Evolutionary conservation across 2,888 invertebrate genomes (phyloP).

Genomic region (Nycteola revayana): DNA sequence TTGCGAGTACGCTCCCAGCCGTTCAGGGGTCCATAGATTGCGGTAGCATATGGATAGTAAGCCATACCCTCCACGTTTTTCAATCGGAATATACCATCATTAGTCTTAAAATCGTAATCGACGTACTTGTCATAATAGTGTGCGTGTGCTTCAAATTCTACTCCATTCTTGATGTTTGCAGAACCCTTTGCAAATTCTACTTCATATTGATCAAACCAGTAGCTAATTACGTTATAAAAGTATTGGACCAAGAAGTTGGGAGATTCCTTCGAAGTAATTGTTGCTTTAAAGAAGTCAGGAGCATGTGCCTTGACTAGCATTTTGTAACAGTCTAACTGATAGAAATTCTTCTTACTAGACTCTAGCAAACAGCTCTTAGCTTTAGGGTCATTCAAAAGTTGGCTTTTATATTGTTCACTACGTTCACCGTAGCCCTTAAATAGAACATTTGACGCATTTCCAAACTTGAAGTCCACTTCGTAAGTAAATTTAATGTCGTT

Average conservation of each 20-base stretch:
- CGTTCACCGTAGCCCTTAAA: slow-evolving; percentile 70
- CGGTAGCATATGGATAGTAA: slow-evolving; percentile 10
- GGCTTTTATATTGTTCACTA: slow-evolving; percentile 70
- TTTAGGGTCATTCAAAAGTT: slow-evolving; percentile 62
- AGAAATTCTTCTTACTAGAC: slow-evolving; percentile 77
- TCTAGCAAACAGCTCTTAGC: slow-evolving; percentile 75
- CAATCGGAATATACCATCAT: slow-evolving; percentile 66
- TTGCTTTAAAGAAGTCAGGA: slow-evolving; percentile 72
- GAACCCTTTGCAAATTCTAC: no score
- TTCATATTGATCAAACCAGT: no score
- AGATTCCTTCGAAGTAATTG: slow-evolving; percentile 76
- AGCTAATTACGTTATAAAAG: no score
- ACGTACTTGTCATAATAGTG: slow-evolving; percentile 63
- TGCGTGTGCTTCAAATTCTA: slow-evolving; percentile 69
- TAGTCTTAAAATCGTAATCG: slow-evolving; percentile 68
- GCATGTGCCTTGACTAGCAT: slow-evolving; percentile 77
- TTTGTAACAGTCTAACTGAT: slow-evolving; percentile 81
- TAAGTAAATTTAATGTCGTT: slow-evolving; percentile 71
- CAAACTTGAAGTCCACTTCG: slow-evolving; percentile 74
- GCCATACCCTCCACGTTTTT: slow-evolving; percentile 26
- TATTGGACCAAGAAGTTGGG: no score
- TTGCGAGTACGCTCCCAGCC: slow-evolving; percentile 41
- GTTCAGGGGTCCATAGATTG: slow-evolving; percentile 63
- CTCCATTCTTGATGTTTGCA: slow-evolving; percentile 59
- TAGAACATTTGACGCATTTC: slow-evolving; percentile 62